These are phyloP conservation scores for Penaeus japonicus DNA, from an alignment of 1,140 invertebrate genomes.

Conservation along the genomic window DNA sequence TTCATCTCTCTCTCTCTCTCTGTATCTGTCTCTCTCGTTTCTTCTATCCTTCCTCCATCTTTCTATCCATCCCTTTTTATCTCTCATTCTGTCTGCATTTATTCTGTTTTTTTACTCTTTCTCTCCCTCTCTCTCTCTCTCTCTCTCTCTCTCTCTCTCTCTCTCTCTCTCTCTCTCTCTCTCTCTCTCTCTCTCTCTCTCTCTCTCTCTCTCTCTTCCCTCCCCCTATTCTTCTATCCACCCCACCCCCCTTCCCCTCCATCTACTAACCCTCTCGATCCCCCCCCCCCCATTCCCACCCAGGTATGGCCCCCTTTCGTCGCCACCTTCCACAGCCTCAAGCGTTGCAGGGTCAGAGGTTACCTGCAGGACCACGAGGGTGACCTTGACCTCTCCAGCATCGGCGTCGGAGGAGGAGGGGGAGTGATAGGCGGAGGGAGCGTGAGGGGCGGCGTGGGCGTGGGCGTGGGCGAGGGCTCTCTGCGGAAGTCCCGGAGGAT, in stretches of 20 bases:
- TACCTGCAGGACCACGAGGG: background rate
- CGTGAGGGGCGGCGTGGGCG: background rate
- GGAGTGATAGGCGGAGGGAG: background rate
- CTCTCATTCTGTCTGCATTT: background rate
- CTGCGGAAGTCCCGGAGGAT: background rate
- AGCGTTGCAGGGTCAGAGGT: background rate
- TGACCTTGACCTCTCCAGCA: background rate
- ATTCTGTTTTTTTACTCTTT: background rate
- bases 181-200: background rate
- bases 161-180: background rate
- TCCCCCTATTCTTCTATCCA: background rate
- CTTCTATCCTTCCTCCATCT: too few relatives aligned
- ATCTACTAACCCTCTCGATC: background rate
- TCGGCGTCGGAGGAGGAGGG: background rate
- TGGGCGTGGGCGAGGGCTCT: background rate
- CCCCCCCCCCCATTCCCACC: background rate
- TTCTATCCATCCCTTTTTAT: too few relatives aligned
- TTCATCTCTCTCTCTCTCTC: too few relatives aligned
- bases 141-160: background rate
- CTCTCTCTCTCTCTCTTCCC: background rate
- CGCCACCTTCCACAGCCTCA: background rate
- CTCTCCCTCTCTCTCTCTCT: background rate
- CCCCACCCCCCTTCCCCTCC: background rate
- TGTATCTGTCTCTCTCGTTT: too few relatives aligned
- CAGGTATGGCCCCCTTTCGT: slow-evolving; percentile 38